phyloP scores from a whole-genome alignment of 2,888 invertebrate genomes.

The Lycia hirtaria region DNA sequence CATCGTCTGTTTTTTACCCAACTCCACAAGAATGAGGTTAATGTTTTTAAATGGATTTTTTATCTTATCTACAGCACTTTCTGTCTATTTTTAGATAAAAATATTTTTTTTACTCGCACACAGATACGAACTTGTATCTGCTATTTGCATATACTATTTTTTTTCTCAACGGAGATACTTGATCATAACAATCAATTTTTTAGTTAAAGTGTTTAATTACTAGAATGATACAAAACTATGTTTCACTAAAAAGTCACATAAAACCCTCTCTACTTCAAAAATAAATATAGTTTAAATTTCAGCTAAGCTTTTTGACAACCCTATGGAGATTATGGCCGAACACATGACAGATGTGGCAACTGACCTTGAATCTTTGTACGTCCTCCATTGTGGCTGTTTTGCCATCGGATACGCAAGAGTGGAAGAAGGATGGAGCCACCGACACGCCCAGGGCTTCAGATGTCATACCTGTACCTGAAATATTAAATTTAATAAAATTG shows the following conservation, averaged over 20 bases:
- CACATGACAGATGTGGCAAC: conserved; percentile 41
- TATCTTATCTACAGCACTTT: too few relatives aligned
- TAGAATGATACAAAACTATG: not conserved
- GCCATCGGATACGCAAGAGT: conserved; percentile 97
- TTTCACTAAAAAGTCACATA: not conserved
- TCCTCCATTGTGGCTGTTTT: conserved; percentile 98
- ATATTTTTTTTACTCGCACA: too few relatives aligned
- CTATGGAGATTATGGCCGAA: conserved; percentile 23
- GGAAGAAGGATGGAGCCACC: conserved; percentile 98
- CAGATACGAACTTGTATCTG: too few relatives aligned
- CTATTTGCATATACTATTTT: too few relatives aligned
- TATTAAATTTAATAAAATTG: conserved; percentile 21
- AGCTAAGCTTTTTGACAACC: conserved; percentile 3
- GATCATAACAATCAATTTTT: too few relatives aligned
- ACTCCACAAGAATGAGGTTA: too few relatives aligned
- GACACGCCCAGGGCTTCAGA: conserved; percentile 98
- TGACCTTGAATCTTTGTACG: conserved; percentile 96
- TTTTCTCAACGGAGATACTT: too few relatives aligned
- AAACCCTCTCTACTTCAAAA: not conserved
- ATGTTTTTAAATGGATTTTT: too few relatives aligned
- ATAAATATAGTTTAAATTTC: not conserved
- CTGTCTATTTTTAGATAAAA: too few relatives aligned
- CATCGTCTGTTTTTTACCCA: too few relatives aligned
- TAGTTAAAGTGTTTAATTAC: not conserved
- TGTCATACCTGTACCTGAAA: conserved; percentile 94